Evolutionary conservation across 2,113 vertebrate genomes (phyloP).

Genomic region (Poecilia latipinna): DNA sequence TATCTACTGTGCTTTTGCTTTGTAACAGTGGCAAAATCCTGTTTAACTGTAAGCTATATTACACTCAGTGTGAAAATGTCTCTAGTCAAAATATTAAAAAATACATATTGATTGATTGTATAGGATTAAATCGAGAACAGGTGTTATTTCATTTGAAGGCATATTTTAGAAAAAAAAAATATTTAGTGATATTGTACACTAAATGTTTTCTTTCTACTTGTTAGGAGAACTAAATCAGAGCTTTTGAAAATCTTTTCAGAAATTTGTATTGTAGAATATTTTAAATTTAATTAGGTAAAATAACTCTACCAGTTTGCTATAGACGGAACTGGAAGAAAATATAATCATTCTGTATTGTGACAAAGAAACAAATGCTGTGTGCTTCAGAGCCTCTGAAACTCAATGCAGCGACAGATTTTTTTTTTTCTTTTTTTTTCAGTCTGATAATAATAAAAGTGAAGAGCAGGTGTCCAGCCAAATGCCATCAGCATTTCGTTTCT

Average conservation of each 20-base stretch:
- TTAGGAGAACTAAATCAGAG: neutral
- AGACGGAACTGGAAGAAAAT: neutral
- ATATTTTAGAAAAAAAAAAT: neutral
- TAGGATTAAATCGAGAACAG: neutral
- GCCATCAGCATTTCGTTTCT: constrained; percentile 8
- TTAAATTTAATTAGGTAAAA: neutral
- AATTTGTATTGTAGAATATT: neutral
- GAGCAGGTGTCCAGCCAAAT: constrained; percentile 3
- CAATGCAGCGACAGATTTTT: neutral
- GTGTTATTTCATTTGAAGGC: neutral
- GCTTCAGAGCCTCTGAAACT: neutral
- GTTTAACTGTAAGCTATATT: neutral
- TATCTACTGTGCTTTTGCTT: neutral
- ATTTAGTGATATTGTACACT: too few species aligned
- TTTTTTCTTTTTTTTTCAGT: neutral
- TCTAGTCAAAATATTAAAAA: neutral
- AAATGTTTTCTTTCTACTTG: neutral
- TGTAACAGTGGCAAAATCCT: neutral
- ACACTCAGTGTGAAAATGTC: neutral
- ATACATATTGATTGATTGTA: neutral
- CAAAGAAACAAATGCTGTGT: too few species aligned
- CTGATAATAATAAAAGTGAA: neutral
- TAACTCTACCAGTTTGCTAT: neutral
- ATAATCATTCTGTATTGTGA: neutral
- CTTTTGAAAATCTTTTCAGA: neutral